phyloP scores from a whole-genome alignment of 2,113 vertebrate genomes.

The Labrus mixtus region DNA sequence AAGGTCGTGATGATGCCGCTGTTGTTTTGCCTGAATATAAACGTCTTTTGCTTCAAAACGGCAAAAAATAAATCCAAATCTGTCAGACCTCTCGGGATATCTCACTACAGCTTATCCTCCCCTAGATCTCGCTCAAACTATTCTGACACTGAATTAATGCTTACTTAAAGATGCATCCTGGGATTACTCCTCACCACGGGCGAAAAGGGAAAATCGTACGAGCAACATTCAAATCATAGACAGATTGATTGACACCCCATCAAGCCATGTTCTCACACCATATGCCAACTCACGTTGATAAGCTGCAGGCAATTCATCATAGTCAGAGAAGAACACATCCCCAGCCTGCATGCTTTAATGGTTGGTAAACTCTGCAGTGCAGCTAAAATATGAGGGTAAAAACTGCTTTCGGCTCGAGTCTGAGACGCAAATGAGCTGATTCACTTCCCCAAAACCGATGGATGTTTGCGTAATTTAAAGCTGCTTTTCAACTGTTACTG shows the following conservation, averaged over 20 bases:
- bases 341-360: constrained; percentile 48
- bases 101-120: constrained; percentile 1
- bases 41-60: constrained; percentile 23
- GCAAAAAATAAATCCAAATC: constrained; percentile 30
- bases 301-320: constrained; percentile 80
- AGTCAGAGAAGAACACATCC: constrained; percentile 63
- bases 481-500: constrained; percentile 1
- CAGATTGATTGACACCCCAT: constrained; percentile 78
- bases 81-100: constrained; percentile 6
- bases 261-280: constrained; percentile 71
- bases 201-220: constrained; percentile 27
- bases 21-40: constrained; percentile 11
- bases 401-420: constrained; percentile 10
- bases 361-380: constrained; percentile 48
- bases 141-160: constrained; percentile 53
- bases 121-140: constrained; percentile 39
- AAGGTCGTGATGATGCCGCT: constrained; percentile 29
- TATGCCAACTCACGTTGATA: constrained; percentile 75
- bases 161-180: constrained; percentile 55
- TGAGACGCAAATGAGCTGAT: constrained; percentile 1
- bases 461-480: constrained; percentile 22
- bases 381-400: constrained; percentile 42
- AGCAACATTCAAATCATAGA: constrained; percentile 60
- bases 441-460: constrained; percentile 13
- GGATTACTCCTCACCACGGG: constrained; percentile 50